A percentile compares a stretch with the other conserved stretches of the same genome.
Evolutionary conservation across 2,888 invertebrate genomes (phyloP).

Genomic region (Neoascia interrupta): DNA sequence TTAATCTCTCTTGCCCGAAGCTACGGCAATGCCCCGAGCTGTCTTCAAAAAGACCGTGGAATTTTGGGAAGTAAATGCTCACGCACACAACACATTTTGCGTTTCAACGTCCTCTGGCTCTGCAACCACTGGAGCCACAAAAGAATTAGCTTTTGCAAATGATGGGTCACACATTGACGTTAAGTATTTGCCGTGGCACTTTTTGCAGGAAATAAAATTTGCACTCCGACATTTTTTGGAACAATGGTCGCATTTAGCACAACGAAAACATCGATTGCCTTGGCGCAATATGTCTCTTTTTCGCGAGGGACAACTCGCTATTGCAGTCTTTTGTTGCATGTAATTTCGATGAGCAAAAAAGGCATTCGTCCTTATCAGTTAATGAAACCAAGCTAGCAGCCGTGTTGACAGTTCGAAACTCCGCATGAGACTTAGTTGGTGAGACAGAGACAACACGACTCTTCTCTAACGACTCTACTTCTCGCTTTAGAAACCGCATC

Average conservation of each 20-base stretch:
- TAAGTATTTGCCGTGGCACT: slow-evolving; percentile 10
- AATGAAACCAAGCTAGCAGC: not conserved
- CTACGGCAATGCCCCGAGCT: not conserved
- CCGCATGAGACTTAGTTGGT: not conserved
- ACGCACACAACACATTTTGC: not conserved
- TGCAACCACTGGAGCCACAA: no score
- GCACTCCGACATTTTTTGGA: slow-evolving; percentile 11
- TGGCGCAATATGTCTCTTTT: slow-evolving; percentile 12
- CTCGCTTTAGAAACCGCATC: slow-evolving; percentile 14
- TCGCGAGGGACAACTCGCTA: not conserved
- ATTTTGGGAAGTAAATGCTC: not conserved
- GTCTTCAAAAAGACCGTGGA: not conserved
- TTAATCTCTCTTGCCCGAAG: not conserved
- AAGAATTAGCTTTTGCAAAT: not conserved
- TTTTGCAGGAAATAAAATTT: slow-evolving; percentile 6
- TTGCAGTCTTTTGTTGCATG: not conserved
- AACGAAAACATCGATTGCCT: slow-evolving; percentile 1
- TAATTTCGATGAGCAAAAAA: not conserved
- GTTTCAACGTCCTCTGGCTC: not conserved
- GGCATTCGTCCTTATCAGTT: not conserved
- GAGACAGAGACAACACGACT: not conserved
- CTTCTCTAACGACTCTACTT: slow-evolving; percentile 13
- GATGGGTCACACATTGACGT: slow-evolving; percentile 19
- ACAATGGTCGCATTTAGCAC: not conserved
- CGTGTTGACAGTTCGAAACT: not conserved